Evolutionary conservation across 53 echinoderm and acorn worm species (phyloP).

Genomic region (Hippasteria phrygiana): DNA sequence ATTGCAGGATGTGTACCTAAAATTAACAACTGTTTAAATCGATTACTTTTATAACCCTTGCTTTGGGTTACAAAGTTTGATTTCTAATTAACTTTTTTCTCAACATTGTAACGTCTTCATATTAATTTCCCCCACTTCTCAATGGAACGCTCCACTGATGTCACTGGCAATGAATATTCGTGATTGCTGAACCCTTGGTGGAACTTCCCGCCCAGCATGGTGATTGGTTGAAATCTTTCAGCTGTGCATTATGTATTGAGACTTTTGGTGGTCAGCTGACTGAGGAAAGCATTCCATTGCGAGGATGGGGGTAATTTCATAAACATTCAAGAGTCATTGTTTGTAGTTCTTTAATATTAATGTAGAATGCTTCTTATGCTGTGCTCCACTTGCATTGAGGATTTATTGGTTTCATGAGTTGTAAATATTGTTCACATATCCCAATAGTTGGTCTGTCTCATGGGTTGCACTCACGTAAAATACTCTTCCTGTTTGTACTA

Average conservation of each 20-base stretch:
- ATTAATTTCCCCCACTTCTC: slow-evolving; percentile 3
- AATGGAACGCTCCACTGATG: slow-evolving; percentile 35
- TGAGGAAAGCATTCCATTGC: slow-evolving; percentile 23
- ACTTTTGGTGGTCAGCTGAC: neutral
- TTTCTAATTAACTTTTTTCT: slow-evolving; percentile 50
- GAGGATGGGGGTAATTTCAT: slow-evolving; percentile 10
- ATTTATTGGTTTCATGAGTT: neutral
- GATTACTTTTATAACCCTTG: neutral
- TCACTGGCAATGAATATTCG: slow-evolving; percentile 1
- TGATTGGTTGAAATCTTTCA: slow-evolving; percentile 8
- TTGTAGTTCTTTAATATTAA: slow-evolving; percentile 54
- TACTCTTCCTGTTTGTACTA: too few species aligned
- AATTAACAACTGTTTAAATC: neutral
- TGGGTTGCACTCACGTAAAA: too few species aligned
- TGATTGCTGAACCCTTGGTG: neutral
- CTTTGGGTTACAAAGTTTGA: slow-evolving; percentile 41
- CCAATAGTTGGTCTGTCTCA: too few species aligned
- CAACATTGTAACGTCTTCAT: slow-evolving; percentile 39
- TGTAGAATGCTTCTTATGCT: slow-evolving; percentile 3
- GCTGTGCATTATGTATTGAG: neutral
- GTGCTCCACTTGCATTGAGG: neutral
- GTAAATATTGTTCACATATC: neutral
- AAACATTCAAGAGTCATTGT: slow-evolving; percentile 26
- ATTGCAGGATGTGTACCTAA: neutral
- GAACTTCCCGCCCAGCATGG: neutral